These are phyloP conservation scores for Nebria ingens DNA, from an alignment of 1,140 invertebrate genomes.

Conservation along the genomic window DNA sequence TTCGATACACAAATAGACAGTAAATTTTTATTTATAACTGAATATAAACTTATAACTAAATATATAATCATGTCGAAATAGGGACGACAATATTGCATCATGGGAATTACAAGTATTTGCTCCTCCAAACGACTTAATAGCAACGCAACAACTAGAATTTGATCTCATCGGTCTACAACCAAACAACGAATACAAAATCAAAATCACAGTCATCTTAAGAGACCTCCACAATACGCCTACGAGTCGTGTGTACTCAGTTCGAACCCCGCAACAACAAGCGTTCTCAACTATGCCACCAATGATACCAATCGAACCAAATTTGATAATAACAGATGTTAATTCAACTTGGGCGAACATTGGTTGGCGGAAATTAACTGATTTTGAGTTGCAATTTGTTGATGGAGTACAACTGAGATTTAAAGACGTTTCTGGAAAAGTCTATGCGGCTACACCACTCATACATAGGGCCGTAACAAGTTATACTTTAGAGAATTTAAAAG, in stretches of 20 bases:
- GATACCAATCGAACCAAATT: constrained; percentile 58
- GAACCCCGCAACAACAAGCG: constrained; percentile 42
- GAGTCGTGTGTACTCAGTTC: constrained; percentile 61
- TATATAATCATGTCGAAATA: constrained; percentile 29
- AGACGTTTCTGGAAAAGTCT: constrained; percentile 56
- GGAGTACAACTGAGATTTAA: constrained; percentile 63
- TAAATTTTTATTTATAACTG: constrained; percentile 35
- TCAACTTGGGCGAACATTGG: constrained; percentile 62
- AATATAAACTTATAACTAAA: constrained; percentile 7
- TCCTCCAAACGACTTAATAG: constrained; percentile 70
- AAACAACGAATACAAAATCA: constrained; percentile 68
- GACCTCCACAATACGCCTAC: constrained; percentile 61
- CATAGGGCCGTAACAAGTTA: constrained; percentile 64
- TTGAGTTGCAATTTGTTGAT: constrained; percentile 66
- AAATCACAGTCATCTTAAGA: constrained; percentile 62
- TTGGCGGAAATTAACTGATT: constrained; percentile 72
- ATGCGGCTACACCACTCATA: constrained; percentile 62
- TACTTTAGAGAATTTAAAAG: constrained; percentile 58
- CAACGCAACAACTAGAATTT: constrained; percentile 73
- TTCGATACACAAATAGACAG: constrained; percentile 67
- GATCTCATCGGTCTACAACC: constrained; percentile 64
- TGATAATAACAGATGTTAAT: constrained; percentile 62
- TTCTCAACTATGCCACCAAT: constrained; percentile 48
- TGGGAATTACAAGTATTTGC: constrained; percentile 80
- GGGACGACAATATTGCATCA: constrained; percentile 53